Evolutionary conservation across 2,797 vertebrate species (phyloP), one percentile per base, ranked within the genome.

Genomic region (Clarias pachynema): DNA sequence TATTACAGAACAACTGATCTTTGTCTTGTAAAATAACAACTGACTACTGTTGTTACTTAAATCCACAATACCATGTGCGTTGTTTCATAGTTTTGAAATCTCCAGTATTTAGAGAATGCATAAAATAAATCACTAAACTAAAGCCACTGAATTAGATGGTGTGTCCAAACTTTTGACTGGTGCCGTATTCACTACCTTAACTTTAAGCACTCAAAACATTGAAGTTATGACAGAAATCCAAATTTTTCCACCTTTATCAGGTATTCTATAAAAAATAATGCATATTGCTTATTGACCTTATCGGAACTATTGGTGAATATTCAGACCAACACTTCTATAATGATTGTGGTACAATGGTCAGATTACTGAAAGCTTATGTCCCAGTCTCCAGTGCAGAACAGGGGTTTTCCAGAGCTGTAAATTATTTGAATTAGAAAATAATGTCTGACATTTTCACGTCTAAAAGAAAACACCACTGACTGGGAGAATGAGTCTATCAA

Each of bases 361-460:
- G 78, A 65, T 15, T 29, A 29, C 24, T 24, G 4, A 29, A 65
- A 29, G 37, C 34, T 12, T 44, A 49, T 53, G 37, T 62, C 24
- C 14, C 20, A 66, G 37, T 66, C 68, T 65, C 22, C 77, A 49
- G 22, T 29, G 59, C 8, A n/a, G 24, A 34, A 24, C 1, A 77
- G 62, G 78, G 57, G 49, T 20, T 89, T 72, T 83, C 65, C 82
- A 0, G 65, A 77, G 59, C 26, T 49, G 57, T 85, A 70, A 63
- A 60, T 89, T 68, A 59, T 66, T 70, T 79, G 14, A 26, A 78
- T 85, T 89, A 85, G 82, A 90, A 88, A 92, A 88, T 83, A 60
- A 88, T 86, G 79, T 49, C 77, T 81, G 82, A 81, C 69, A 85
- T 72, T 79, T 73, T 63, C 79, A 75, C 85, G 56, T 53, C 65